A percentile compares a stretch with the other conserved stretches of the same genome.
These are phyloP conservation scores for Lasiurus borealis DNA, from an alignment of 2,113 vertebrate species.

Conservation along the genomic window DNA sequence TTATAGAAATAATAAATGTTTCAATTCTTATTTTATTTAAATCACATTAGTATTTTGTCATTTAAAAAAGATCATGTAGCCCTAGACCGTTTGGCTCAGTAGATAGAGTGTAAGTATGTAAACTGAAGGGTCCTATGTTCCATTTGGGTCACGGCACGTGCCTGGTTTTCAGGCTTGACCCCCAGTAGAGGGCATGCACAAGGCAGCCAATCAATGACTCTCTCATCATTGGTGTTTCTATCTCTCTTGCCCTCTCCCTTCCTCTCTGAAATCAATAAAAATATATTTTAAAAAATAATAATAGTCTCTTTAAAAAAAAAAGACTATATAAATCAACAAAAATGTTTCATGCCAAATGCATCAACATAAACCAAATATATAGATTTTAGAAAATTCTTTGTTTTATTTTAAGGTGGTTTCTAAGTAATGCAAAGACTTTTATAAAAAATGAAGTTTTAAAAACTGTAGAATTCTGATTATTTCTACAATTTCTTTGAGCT, in stretches of 20 bases:
- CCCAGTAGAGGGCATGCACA: too few species aligned
- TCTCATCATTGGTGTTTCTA: too few species aligned
- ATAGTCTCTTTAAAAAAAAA: too few species aligned
- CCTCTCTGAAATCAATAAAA: too few species aligned
- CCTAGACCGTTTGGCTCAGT: too few species aligned
- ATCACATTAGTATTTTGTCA: neutral
- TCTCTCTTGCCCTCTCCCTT: too few species aligned
- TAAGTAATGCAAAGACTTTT: neutral
- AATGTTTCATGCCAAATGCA: neutral
- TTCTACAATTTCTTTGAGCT: neutral
- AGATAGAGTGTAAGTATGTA: too few species aligned
- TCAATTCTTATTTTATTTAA: neutral
- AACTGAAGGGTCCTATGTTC: too few species aligned
- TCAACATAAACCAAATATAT: neutral
- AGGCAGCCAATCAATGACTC: too few species aligned
- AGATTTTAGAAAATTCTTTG: neutral
- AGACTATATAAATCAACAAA: neutral
- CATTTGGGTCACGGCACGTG: too few species aligned
- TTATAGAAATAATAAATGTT: neutral
- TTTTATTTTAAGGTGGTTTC: neutral
- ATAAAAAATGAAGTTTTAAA: neutral
- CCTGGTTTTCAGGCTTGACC: too few species aligned
- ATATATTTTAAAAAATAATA: too few species aligned
- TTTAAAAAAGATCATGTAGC: neutral
- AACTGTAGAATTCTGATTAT: slow-evolving; percentile 38